These are phyloP conservation scores for Amazona guildingii DNA, from an alignment of 2,113 vertebrate species.

Conservation along the genomic window DNA sequence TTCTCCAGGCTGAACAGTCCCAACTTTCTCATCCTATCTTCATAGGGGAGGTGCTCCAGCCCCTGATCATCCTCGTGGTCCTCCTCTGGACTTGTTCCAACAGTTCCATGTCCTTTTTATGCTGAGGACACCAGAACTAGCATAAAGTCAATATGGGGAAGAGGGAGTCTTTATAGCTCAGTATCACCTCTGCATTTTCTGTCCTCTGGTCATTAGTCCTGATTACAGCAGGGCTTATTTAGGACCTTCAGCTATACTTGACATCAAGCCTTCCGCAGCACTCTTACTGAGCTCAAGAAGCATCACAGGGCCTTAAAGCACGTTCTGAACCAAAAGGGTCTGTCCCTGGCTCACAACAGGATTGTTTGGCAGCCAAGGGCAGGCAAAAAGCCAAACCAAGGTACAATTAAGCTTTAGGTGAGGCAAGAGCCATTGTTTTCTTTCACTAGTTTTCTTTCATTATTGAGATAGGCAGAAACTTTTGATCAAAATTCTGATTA, in stretches of 20 bases:
- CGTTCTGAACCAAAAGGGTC: background rate
- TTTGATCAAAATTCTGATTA: background rate
- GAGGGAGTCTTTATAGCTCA: background rate
- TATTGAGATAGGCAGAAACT: background rate
- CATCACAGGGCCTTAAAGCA: background rate
- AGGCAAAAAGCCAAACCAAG: background rate
- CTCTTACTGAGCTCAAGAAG: background rate
- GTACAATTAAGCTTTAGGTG: background rate
- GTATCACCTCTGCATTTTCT: background rate
- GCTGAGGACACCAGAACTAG: no score
- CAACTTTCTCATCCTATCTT: no score
- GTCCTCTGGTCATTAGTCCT: background rate
- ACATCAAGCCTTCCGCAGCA: background rate
- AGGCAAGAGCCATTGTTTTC: background rate
- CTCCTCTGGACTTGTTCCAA: no score
- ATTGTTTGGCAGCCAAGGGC: background rate
- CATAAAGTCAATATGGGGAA: background rate
- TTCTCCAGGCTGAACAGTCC: no score
- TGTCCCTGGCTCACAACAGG: background rate
- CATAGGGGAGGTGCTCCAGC: no score
- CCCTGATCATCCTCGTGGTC: no score
- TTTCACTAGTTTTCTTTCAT: background rate
- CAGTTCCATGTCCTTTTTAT: no score
- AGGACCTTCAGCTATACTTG: background rate
- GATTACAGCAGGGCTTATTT: rapidly evolving